Evolutionary conservation across 1,140 invertebrate species (phyloP).

Genomic region (Caerostris darwini): DNA sequence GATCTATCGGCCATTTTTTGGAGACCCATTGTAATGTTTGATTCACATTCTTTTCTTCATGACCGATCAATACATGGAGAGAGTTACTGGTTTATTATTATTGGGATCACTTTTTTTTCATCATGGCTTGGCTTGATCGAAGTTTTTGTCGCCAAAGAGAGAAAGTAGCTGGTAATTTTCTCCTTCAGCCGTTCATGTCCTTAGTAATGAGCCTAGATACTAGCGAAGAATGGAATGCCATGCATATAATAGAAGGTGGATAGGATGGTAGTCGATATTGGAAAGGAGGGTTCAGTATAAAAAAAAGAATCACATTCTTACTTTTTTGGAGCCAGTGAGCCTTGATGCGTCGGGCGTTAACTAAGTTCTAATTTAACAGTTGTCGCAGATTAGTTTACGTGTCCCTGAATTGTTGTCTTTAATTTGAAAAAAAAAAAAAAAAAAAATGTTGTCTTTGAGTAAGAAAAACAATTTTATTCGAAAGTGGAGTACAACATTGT

Average conservation of each 20-base stretch:
- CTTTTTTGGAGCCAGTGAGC: no score
- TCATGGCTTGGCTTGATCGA: background rate
- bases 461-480: no score
- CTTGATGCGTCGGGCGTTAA: no score
- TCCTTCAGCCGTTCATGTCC: background rate
- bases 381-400: no score
- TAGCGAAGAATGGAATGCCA: background rate
- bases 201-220: background rate
- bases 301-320: background rate
- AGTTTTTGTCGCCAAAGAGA: constrained; percentile 7
- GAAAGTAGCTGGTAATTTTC: constrained; percentile 40
- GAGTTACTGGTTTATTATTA: constrained; percentile 46
- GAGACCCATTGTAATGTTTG: constrained; percentile 19
- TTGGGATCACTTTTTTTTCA: background rate
- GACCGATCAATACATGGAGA: constrained; percentile 21
- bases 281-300: background rate
- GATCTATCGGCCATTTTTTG: background rate
- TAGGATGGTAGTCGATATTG: background rate
- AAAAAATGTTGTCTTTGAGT: no score
- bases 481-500: no score
- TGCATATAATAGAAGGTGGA: background rate
- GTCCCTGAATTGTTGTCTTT: no score
- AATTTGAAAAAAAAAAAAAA: no score
- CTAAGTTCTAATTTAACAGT: no score
- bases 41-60: constrained; percentile 20